Evolutionary conservation across 2,113 vertebrate genomes (phyloP), one percentile per base, ranked within the genome.

Genomic region (Bagarius yarrelli): DNA sequence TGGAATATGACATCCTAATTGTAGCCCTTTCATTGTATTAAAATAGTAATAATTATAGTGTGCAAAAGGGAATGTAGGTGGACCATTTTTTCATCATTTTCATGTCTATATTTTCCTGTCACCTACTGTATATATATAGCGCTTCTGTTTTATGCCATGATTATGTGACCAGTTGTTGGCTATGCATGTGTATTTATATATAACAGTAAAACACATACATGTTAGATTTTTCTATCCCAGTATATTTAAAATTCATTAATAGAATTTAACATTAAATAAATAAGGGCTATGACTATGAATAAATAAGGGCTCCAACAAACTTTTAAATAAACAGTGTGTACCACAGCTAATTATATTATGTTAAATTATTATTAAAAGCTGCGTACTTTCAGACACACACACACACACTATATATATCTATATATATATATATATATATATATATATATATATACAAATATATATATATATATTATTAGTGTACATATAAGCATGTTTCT

Each of bases 121-220:
- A 34, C 69, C 64, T 66, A 50, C 81, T 76, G 60, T 56, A 32
- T 63, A 71, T 50, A 53, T 12, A 47, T 4, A 23, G 5, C 34
- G n/a, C 15, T 70, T 47, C n/a, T 69, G 60, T 76, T 27, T 79
- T 56, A 61, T 23, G 47, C 47, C 25, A 70, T 83, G 73, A 79
- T 81, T 83, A 78, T 82, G 66, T 79, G 84, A 82, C 77, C 80
- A 72, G 57, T 69, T 84, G 72, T 73, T 76, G 40, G 66, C 59
- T 81, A 79, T 84, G 81, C 76, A 72, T 77, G 44, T 83, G 64
- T 64, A 73, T 85, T 79, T 80, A 75, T 84, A 61, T 66, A 69
- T 32, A 79, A 40, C 36, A 85, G 72, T 72, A 21, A 81, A 50
- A 25, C 55, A 80, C 36, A 82, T 70, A 36, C 47, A 61, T 78